Conservation (phyloP, 2,797 vertebrate genomes). For the Acipenser oxyrinchus region DNA sequence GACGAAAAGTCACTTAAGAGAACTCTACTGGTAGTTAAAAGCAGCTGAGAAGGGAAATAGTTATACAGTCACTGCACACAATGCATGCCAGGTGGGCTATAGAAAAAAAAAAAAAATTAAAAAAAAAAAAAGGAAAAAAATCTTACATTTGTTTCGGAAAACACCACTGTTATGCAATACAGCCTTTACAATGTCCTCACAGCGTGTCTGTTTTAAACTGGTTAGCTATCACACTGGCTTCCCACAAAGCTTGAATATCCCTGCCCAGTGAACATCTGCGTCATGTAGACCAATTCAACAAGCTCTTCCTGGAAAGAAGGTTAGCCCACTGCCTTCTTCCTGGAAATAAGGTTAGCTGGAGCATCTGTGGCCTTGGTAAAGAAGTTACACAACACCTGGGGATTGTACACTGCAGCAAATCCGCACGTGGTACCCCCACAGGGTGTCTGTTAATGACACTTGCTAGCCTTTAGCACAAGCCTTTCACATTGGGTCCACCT, state of each 20-base stretch:
- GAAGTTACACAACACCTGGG: conserved; percentile 30
- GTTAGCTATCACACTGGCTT: conserved; percentile 30
- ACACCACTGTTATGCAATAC: neutral
- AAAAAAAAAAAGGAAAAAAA: neutral
- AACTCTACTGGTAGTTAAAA: neutral
- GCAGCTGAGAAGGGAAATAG: conserved; percentile 29
- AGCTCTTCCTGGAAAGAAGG: conserved; percentile 20
- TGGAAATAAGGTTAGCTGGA: conserved; percentile 51
- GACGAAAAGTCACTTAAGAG: neutral
- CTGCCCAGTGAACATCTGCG: conserved; percentile 24
- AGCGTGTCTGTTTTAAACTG: conserved; percentile 12
- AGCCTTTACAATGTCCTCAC: conserved; percentile 16
- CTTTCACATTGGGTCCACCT: conserved; percentile 35
- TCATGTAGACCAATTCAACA: no score
- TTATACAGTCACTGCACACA: neutral
- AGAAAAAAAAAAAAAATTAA: neutral
- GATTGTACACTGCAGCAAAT: conserved; percentile 34
- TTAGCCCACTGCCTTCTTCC: conserved; percentile 31
- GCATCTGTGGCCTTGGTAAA: conserved; percentile 26
- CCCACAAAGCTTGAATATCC: conserved; percentile 31
- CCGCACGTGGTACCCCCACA: conserved; percentile 30
- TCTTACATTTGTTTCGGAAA: conserved; percentile 15
- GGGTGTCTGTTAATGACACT: conserved; percentile 19
- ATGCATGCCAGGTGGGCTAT: conserved; percentile 2
- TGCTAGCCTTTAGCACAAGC: conserved; percentile 45